Evolutionary conservation across 2,113 vertebrate species (phyloP).

Genomic region (Carassius carassius): DNA sequence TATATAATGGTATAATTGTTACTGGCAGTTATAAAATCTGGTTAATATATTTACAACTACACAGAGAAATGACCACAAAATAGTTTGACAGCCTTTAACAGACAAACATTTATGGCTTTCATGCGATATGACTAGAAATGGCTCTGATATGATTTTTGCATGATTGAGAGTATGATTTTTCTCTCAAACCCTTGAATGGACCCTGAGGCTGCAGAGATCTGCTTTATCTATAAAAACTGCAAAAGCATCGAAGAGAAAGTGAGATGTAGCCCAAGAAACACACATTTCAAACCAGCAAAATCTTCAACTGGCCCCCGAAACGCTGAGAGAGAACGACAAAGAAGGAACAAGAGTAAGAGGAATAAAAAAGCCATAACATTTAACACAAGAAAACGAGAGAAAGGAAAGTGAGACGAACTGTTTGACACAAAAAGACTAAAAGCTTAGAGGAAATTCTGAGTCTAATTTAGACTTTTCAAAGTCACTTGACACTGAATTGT

Average conservation of each 20-base stretch:
- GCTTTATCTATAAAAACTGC: slow-evolving; percentile 42
- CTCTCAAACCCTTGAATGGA: slow-evolving; percentile 26
- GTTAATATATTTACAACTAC: neutral
- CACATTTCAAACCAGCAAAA: slow-evolving; percentile 80
- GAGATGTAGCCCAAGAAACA: slow-evolving; percentile 65
- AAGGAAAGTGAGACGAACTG: slow-evolving; percentile 51
- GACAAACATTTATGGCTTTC: slow-evolving; percentile 8
- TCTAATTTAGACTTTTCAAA: slow-evolving; percentile 30
- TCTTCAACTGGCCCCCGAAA: slow-evolving; percentile 71
- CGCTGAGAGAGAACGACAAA: slow-evolving; percentile 66
- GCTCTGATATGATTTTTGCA: neutral
- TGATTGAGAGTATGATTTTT: slow-evolving; percentile 7
- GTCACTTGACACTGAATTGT: neutral
- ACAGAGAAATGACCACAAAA: no score
- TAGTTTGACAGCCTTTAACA: neutral
- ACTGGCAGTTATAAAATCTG: neutral
- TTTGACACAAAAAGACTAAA: slow-evolving; percentile 35
- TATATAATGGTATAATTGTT: neutral
- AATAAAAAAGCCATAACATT: slow-evolving; percentile 7
- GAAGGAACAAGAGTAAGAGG: slow-evolving; percentile 45
- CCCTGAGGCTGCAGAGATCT: slow-evolving; percentile 62
- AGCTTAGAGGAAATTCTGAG: neutral
- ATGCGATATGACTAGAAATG: slow-evolving; percentile 13
- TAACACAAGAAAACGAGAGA: slow-evolving; percentile 43
- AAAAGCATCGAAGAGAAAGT: slow-evolving; percentile 54